Base-by-base conservation (phyloP, 2,888 invertebrate species). In the Idaea straminata region DNA sequence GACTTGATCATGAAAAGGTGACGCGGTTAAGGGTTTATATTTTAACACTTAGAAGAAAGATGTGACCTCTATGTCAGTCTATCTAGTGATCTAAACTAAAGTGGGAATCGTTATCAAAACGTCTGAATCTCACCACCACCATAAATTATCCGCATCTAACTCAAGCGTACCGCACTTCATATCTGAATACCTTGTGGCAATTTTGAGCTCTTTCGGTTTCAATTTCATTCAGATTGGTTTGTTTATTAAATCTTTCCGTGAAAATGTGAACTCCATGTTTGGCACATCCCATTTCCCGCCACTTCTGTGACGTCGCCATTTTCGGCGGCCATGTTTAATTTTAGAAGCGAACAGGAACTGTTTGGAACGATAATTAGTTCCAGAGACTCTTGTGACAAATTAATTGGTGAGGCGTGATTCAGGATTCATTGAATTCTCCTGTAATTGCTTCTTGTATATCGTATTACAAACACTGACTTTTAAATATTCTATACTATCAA, bases 321-420 rank as follows among this genome's bases (percentile, higher is more conserved):
- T 74, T 71, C 61, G 67, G 59, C 72, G 34, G 70, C 76, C 75
- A 73, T 75, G 74, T 75, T 78, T 77, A 73, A 77, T 74, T 72
- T 71, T 64, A 75, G 72, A 72, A 69, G 70, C 67, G 68, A 72
- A 73, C 70, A 74, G 76, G 74, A 78, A 77, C 71, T 71, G 71
- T 76, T 73, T 74, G 72, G 70, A 69, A 70, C 77, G 73, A 74
- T 76, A 80, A 83, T 83, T 81, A 81, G 78, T 77, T 76, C 66
- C 71, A 74, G 75, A 73, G 66, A 66, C 70, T 47, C 47, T 25
- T 65, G 67, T 66, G 72, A 72, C 72, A 69, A 71, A 72, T 71
- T 74, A 72, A 74, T 74, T 70, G 71, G 68, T 64, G 65, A 70
- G 61, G 63, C 72, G 70, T 71, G 69, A 72, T 70, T 69, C 69